Base-by-base conservation (phyloP, 2,113 vertebrate species). In the Beaufortia kweichowensis region DNA sequence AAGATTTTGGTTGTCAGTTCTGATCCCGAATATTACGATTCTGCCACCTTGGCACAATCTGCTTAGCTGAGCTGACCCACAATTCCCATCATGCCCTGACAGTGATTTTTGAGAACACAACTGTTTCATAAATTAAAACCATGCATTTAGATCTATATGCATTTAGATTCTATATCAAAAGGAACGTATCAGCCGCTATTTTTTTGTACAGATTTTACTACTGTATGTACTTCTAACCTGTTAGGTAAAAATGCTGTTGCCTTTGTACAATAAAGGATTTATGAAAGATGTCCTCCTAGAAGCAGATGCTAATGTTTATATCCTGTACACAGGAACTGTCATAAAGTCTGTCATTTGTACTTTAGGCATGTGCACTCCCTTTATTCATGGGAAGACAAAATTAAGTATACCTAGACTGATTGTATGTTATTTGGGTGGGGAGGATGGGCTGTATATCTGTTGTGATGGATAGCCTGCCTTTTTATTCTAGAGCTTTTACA, bases 261-360 rank as follows among this genome's bases (percentile, higher is more conserved):
- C 96, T 97, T 97, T 99, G 95, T 98, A 98, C 92, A 98, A 97
- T 97, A 98, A 95, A 98, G 95, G 88, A 93, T 96, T 95, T 98
- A 97, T 96, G 93, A 95, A 86, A 93, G 94, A 92, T 93, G 93
- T 93, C 94, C 93, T 90, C 89, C 92, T 91, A 94, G 93, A 95
- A 94, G 94, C 95, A 95, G 95, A 94, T 95, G 94, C 92, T 85
- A 93, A 67, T 91, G 95, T 97, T 96, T 96, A 94, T 96, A 96
- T 96, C 94, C 94, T 94, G 95, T 91, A 94, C 93, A 94, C 93
- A 93, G 94, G 94, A 93, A 91, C 94, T 93, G 93, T 91, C 91
- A 91, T 93, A 95, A 93, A 94, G 93, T 95, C 95, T 95, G 96
- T 92, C 95, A 81, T 77, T 77, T 94, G 91, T 95, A 93, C 95